Percentiles rank a stretch among this genome's conserved stretches.
Conservation (phyloP, 2,888 invertebrate species). For the Cheilosia vernalis region DNA sequence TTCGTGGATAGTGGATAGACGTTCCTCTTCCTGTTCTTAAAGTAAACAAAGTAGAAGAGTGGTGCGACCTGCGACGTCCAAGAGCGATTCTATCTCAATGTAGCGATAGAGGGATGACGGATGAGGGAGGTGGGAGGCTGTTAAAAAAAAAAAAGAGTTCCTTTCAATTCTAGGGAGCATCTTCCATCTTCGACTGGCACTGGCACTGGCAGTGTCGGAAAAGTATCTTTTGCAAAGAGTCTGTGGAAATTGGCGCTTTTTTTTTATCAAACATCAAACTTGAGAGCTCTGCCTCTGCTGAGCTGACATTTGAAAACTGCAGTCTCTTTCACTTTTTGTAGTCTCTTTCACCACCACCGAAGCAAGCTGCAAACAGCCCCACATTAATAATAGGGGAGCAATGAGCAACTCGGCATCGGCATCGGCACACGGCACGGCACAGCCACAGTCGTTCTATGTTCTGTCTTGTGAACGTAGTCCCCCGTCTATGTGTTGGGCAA, state of each 20-base stretch:
- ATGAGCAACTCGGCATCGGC: constrained; percentile 48
- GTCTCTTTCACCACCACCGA: constrained; percentile 55
- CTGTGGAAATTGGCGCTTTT: constrained; percentile 66
- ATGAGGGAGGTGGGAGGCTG: too few species aligned
- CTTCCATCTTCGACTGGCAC: constrained; percentile 4
- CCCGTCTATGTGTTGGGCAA: constrained; percentile 41
- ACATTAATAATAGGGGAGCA: constrained; percentile 18
- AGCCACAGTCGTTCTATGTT: not conserved
- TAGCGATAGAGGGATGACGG: not conserved
- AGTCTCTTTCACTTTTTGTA: constrained; percentile 29
- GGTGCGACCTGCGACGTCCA: too few species aligned
- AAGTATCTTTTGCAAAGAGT: constrained; percentile 30
- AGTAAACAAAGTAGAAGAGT: constrained; percentile 41
- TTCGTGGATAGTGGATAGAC: not conserved
- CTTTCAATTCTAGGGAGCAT: constrained; percentile 32
- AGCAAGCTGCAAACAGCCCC: constrained; percentile 30
- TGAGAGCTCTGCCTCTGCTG: too few species aligned
- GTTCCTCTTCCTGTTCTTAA: not conserved
- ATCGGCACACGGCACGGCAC: too few species aligned
- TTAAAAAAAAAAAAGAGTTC: not conserved
- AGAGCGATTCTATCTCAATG: not conserved
- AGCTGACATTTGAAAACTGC: constrained; percentile 8
- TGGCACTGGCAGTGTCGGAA: not conserved
- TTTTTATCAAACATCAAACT: too few species aligned
- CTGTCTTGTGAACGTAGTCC: not conserved